Percentiles rank a stretch among this genome's conserved stretches.
Evolutionary conservation across 23 tunicate genomes (phyloP).

Genomic region (Styela plicata): DNA sequence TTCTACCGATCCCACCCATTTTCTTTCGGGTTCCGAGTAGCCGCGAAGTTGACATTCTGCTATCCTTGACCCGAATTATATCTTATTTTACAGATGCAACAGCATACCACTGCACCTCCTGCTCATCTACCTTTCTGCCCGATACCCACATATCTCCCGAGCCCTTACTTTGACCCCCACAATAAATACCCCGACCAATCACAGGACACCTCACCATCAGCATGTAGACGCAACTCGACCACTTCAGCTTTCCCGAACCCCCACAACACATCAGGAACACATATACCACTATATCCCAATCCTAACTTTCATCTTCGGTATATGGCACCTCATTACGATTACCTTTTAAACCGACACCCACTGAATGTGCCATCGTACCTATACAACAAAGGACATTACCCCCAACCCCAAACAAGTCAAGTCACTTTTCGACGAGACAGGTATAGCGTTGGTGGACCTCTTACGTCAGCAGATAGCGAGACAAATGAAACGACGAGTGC

Average conservation of each 20-base stretch:
- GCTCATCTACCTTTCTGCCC: conserved; percentile 1
- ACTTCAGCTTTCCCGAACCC: not conserved
- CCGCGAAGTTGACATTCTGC: too few relatives aligned
- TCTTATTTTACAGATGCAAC: not conserved
- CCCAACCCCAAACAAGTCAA: not conserved
- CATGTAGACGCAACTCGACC: not conserved
- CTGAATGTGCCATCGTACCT: too few relatives aligned
- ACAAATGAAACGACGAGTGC: not conserved
- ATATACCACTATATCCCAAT: not conserved
- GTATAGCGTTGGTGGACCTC: conserved; percentile 24
- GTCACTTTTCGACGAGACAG: not conserved
- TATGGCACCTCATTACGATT: not conserved
- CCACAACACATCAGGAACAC: not conserved
- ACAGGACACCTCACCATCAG: too few relatives aligned
- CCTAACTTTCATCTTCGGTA: not conserved
- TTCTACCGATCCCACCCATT: too few relatives aligned
- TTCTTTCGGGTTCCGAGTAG: too few relatives aligned
- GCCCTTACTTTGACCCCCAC: not conserved
- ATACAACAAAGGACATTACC: not conserved
- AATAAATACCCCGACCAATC: not conserved
- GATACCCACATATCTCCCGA: not conserved
- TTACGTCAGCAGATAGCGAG: not conserved
- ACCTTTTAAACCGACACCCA: not conserved
- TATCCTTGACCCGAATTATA: too few relatives aligned
- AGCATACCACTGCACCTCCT: not conserved